Evolutionary conservation across 2,888 invertebrate genomes (phyloP).

Genomic region (Spodoptera exigua): DNA sequence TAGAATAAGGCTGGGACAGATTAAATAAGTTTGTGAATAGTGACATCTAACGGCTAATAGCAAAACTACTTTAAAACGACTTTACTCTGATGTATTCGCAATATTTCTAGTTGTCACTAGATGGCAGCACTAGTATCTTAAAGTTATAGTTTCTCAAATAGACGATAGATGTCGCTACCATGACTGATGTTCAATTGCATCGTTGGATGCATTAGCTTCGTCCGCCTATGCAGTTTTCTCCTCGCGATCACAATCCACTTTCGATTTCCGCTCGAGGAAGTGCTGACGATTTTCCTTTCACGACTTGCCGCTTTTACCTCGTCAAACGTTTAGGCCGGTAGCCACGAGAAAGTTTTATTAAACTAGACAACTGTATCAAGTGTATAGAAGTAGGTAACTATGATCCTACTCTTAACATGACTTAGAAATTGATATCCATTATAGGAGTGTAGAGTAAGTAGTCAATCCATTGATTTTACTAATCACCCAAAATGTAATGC

Average conservation of each 20-base stretch:
- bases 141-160: slow-evolving; percentile 26
- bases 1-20: slow-evolving; percentile 19
- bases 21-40: neutral
- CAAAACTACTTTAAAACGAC: slow-evolving; percentile 10
- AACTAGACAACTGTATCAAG: slow-evolving; percentile 25
- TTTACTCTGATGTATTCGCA: slow-evolving; percentile 2
- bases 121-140: slow-evolving; percentile 60
- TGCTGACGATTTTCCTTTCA: slow-evolving; percentile 84
- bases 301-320: slow-evolving; percentile 82
- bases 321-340: slow-evolving; percentile 57
- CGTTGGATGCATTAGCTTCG: slow-evolving; percentile 38
- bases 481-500: too few species aligned
- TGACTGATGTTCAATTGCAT: slow-evolving; percentile 29
- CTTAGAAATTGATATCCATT: too few species aligned
- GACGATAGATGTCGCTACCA: slow-evolving; percentile 70
- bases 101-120: slow-evolving; percentile 59
- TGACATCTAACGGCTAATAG: slow-evolving; percentile 17
- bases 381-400: neutral
- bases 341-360: slow-evolving; percentile 70
- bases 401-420: slow-evolving; percentile 1
- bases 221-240: slow-evolving; percentile 80
- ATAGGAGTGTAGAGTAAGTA: too few species aligned
- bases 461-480: too few species aligned
- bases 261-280: slow-evolving; percentile 88
- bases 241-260: slow-evolving; percentile 78